A percentile compares a stretch with the other conserved stretches of the same genome.
phyloP scores from a whole-genome alignment of 92 coral and sea anemone species.

The Anthopleura xanthogrammica region DNA sequence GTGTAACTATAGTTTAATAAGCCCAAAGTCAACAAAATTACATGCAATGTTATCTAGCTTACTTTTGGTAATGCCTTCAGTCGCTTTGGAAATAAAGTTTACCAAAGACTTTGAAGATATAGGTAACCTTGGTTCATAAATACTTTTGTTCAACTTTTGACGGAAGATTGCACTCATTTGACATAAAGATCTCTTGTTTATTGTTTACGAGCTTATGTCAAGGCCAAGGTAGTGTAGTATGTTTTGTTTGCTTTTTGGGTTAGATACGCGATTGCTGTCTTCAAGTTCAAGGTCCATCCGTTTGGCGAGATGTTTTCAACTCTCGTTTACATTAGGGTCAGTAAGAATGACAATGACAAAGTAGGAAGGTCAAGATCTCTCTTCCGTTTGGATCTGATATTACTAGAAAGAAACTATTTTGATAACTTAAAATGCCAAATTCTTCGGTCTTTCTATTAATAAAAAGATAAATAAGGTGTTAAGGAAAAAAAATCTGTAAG shows the following conservation, averaged over 20 bases:
- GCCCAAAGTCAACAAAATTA: not conserved
- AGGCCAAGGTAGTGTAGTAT: conserved; percentile 1
- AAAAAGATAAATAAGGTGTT: not conserved
- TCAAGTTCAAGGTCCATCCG: conserved; percentile 2
- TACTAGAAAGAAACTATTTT: not conserved
- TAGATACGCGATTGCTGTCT: not conserved
- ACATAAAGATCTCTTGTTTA: not conserved
- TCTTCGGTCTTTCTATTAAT: not conserved
- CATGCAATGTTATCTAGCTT: not conserved
- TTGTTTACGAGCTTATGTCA: conserved; percentile 5
- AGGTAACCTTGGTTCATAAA: not conserved
- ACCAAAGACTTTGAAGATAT: not conserved
- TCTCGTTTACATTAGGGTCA: conserved; percentile 10
- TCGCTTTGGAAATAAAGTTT: no score
- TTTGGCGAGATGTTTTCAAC: not conserved
- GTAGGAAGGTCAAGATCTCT: not conserved
- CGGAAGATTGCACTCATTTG: not conserved
- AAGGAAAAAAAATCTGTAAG: no score
- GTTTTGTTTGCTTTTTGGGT: not conserved
- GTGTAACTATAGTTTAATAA: not conserved
- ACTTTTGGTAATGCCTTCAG: not conserved
- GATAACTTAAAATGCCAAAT: not conserved
- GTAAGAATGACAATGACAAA: not conserved
- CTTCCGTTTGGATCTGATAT: not conserved
- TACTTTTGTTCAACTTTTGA: not conserved